Conservation (phyloP, 2,888 invertebrate species). For the Phytoseiulus persimilis region DNA sequence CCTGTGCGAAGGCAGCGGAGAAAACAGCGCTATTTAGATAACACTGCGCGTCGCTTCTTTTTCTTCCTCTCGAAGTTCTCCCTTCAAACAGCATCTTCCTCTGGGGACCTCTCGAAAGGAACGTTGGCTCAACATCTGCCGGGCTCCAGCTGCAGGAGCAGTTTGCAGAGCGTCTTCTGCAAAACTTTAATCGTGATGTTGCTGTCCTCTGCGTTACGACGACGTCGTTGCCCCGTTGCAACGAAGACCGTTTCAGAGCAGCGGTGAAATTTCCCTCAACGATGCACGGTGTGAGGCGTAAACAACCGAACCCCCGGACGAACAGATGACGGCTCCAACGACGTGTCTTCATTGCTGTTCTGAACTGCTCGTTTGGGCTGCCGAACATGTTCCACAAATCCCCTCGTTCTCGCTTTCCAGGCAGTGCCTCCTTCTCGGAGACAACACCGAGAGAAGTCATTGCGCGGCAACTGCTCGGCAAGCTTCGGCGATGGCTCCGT, state of each 20-base stretch:
- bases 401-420: neutral
- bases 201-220: neutral
- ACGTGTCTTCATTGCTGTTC: neutral
- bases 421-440: neutral
- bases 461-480: too few relatives aligned
- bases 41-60: neutral
- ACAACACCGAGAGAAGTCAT: too few relatives aligned
- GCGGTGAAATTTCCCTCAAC: neutral
- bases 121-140: neutral
- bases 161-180: neutral
- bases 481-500: too few relatives aligned
- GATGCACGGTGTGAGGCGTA: neutral
- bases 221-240: neutral
- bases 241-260: neutral
- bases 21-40: neutral
- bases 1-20: neutral
- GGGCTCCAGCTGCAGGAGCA: neutral
- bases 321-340: neutral
- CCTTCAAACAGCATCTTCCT: neutral
- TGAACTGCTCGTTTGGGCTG: neutral
- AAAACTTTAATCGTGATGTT: neutral
- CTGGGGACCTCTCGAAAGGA: neutral
- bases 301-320: neutral
- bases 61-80: neutral
- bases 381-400: neutral